Base-by-base conservation (phyloP, 2,888 invertebrate species). In the Piscicola geometra region DNA sequence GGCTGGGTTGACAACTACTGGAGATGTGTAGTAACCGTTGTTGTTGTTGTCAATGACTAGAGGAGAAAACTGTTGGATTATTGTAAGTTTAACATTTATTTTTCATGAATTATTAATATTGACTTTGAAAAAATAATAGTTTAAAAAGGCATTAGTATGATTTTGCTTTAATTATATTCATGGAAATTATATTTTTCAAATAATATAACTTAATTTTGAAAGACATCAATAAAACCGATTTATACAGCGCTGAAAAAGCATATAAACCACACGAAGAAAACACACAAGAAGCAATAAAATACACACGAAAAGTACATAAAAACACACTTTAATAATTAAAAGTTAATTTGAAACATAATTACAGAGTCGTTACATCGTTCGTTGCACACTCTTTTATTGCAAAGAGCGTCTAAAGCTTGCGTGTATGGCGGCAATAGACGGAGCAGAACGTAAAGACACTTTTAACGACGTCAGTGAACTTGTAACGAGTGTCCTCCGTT, bases 1-100 rank as follows among this genome's bases (percentile, higher is more conserved):
- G 21, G 60, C 60, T 15, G 60, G n/a, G 60, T 56, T 56, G 60
- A 56, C 60, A 5, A 56, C 60, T 3, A 56, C 60, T 18, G 60
- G 60, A 21, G 60, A 56, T 25, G 60, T 18, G 60, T 56, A 56
- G 25, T 25, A 56, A 21, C 50, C 50, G 60, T 21, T 56, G 60
- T 25, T 56, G 60, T 56, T 56, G 60, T 56, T 56, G 60, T 56
- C 60, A 5, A 56, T 56, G n/a, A 56, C 60, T 56, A 56, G 25
- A 25, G 60, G 60, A 18, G 60, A 56, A 25, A 15, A 56, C 60
- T 56, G 60, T 25, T 25, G 60, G 9, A n/a, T 3, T 47, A 21
- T 9, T 21, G 21, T 15, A 21, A 15, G 50, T 15, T 15, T 47
- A 47, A 15, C 50, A 47, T 47, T 47, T 47, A 15, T 21, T 47